Evolutionary conservation across 2,888 invertebrate genomes (phyloP), one percentile per base, ranked within the genome.

Genomic region (Drosophila helvetica): DNA sequence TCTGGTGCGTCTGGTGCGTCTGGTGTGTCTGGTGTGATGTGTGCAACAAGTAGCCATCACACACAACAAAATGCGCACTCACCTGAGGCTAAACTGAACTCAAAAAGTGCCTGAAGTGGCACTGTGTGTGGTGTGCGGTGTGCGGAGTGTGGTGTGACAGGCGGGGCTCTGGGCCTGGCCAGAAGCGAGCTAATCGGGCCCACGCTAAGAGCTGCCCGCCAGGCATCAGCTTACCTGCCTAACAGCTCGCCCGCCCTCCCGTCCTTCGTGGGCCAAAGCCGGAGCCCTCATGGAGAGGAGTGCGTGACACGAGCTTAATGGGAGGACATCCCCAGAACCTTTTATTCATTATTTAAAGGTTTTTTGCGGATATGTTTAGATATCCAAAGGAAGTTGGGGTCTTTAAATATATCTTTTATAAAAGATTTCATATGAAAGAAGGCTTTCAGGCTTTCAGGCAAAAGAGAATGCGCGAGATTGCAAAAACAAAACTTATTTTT

Each of bases 191-290:
- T 85, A 86, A 86, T 88, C 89, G 86, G 38, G 87, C 81, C 86
- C 79, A 81, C 80, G 79, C 73, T 85, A 57, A 88, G 86, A 83
- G 88, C 75, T 78, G 80, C 60, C 86, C 81, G 75, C 85, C 77
- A 80, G 89, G 80, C 89, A 86, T 84, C 79, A 76, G 82, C 85
- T 86, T 86, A 86, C 89, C 70, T 84, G 74, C 7, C 38, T n/a
- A 38, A 38, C 15, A 38, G 38, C 38, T 38, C 38, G 0, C 15
- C 15, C 38, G 0, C 38, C 45, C 22, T 62, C 59, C 53, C 47
- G 46, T 19, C 27, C 22, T 15, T 15, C 38, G n/a, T 38, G 38
- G 38, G 38, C 4, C n/a, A n/a, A n/a, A 22, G 22, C 22, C 22
- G 22, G 2, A 38, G 48, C 48, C 22, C 22, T n/a, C 19, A 22